phyloP scores from a whole-genome alignment of 1,140 invertebrate species.

The Hylaeus volcanicus region DNA sequence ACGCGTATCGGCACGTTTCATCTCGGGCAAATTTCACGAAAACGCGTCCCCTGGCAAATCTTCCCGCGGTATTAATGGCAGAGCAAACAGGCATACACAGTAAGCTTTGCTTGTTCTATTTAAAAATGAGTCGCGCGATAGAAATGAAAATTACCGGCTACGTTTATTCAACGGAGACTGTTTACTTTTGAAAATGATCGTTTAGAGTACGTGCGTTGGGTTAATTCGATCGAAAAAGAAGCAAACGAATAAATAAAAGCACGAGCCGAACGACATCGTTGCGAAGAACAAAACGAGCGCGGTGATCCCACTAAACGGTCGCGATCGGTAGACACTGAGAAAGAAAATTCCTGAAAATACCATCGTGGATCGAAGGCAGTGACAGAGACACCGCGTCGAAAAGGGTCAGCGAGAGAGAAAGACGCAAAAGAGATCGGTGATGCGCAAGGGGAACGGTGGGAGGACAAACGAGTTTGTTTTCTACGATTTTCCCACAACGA shows the following conservation, averaged over 20 bases:
- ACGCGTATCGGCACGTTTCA: slow-evolving; percentile 13
- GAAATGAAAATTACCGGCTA: too few species aligned
- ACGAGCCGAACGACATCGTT: too few species aligned
- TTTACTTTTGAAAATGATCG: too few species aligned
- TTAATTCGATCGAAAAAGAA: too few species aligned
- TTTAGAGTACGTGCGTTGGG: too few species aligned
- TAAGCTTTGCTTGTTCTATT: too few species aligned
- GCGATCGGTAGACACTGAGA: not conserved
- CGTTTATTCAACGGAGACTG: too few species aligned
- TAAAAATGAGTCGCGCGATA: too few species aligned
- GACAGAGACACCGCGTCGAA: not conserved
- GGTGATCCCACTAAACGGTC: not conserved
- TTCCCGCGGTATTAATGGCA: not conserved
- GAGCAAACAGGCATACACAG: too few species aligned
- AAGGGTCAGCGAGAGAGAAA: not conserved
- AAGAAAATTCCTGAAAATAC: slow-evolving; percentile 32
- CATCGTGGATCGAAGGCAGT: not conserved
- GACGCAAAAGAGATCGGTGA: slow-evolving; percentile 25
- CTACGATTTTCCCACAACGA: slow-evolving; percentile 78
- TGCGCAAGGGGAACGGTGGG: slow-evolving; percentile 46
- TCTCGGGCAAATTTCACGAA: slow-evolving; percentile 11
- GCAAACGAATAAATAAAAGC: too few species aligned
- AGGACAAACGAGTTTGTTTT: slow-evolving; percentile 78
- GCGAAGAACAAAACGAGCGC: too few species aligned
- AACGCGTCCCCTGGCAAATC: not conserved